Percentiles rank a stretch among this genome's conserved stretches.
Conservation (phyloP, 2,113 vertebrate species). For the Rhombomys opimus region DNA sequence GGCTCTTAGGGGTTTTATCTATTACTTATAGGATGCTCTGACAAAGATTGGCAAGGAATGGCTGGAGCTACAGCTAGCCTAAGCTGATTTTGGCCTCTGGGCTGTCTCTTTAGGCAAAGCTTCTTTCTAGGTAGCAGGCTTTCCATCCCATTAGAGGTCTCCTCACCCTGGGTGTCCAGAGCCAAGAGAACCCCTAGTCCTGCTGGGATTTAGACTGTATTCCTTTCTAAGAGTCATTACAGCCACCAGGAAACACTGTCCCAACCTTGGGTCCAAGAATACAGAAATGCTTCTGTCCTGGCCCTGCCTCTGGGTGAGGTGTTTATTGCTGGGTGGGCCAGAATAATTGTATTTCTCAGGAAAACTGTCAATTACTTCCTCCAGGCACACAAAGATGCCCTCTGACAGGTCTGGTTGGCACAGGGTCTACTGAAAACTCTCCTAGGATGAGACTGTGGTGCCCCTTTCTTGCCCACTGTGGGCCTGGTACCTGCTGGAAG, state of each 20-base stretch:
- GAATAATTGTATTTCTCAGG: not conserved
- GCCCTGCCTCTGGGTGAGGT: not conserved
- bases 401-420: not conserved
- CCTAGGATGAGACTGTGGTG: accelerated
- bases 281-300: not conserved
- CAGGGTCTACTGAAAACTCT: not conserved
- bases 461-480: not conserved
- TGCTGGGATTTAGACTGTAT: not conserved
- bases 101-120: not conserved
- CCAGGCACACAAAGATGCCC: not conserved
- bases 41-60: not conserved
- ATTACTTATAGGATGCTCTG: not conserved
- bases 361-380: not conserved
- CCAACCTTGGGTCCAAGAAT: not conserved
- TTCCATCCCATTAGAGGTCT: not conserved
- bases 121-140: not conserved
- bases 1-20: not conserved
- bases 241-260: not conserved
- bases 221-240: not conserved
- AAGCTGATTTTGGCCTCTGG: not conserved
- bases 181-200: not conserved
- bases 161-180: not conserved
- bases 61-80: too few relatives aligned
- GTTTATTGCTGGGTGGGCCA: not conserved
- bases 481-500: not conserved